Evolutionary conservation across 2,113 vertebrate species (phyloP), one percentile per base, ranked within the genome.

Genomic region (Neotragus moschatus): DNA sequence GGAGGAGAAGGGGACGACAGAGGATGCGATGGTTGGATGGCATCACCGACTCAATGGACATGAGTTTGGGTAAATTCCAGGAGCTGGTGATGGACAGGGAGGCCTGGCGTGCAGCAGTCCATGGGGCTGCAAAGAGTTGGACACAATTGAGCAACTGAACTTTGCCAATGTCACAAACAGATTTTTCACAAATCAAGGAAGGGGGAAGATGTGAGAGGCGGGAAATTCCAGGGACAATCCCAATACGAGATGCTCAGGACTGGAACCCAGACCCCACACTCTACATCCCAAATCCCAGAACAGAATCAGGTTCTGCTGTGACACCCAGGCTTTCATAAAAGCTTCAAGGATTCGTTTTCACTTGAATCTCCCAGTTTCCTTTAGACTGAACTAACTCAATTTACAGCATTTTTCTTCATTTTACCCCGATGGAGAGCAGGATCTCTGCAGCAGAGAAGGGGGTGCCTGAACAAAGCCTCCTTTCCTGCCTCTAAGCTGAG

Each of bases 401-500:
- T 21, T 51, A 28, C 2, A 17, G 47, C 28, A 6, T 7, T 26
- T 45, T 36, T 84, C 66, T 88, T 58, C 13, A 5, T 19, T n/a
- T 36, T 4, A 10, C 49, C 77, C 70, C 23, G 58, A 11, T 1
- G 3, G 82, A 26, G 9, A 28, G 58, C 39, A 33, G 9, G 16
- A 10, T 25, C 23, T 56, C 5, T 14, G 39, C 3, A 6, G 39
- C 9, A 85, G 8, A 4, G 7, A 19, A 55, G 11, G 11, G 61
- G 1, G 11, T 51, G 14, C 5, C 70, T 43, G 6, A 25, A 26
- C 0, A 6, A 55, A 70, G 61, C 12, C 39, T 70, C 6, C 43
- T 47, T 66, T 85, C 87, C 25, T 39, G 70, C 1, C 28, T 90
- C 66, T 8, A 5, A 53, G 51, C 55, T 25, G 55, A 91, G 49